Percentiles rank a stretch among this genome's conserved stretches.
phyloP scores from a whole-genome alignment of 2,113 vertebrate genomes.

The Eretmodus cyanostictus region DNA sequence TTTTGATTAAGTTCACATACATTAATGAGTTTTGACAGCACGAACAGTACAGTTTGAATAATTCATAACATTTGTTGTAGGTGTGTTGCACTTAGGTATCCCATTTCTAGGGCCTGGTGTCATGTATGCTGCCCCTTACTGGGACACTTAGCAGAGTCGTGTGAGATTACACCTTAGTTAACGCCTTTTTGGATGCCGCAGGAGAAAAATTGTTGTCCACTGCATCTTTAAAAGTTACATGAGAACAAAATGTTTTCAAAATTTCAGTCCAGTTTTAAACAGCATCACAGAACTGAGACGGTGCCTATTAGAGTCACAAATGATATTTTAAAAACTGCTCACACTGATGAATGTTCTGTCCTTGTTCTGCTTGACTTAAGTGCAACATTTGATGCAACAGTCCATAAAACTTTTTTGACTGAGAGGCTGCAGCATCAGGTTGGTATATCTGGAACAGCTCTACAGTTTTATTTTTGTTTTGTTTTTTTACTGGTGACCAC shows the following conservation, averaged over 20 bases:
- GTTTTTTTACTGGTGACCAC: background rate
- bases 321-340: background rate
- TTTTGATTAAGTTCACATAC: background rate
- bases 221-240: background rate
- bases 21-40: background rate
- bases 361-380: background rate
- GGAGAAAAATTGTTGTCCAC: background rate
- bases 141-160: background rate
- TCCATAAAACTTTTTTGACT: background rate
- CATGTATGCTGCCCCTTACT: background rate
- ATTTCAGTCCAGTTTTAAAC: background rate
- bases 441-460: background rate
- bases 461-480: background rate
- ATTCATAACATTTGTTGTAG: conserved; percentile 8
- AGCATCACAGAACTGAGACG: background rate
- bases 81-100: background rate
- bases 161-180: background rate
- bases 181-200: background rate
- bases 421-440: background rate
- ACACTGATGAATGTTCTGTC: background rate
- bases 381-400: background rate
- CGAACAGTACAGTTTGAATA: background rate
- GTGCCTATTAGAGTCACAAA: background rate
- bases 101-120: background rate
- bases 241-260: background rate